These are phyloP conservation scores for Trachelus stipa DNA, from an alignment of 2,888 invertebrate genomes.

Conservation along the genomic window DNA sequence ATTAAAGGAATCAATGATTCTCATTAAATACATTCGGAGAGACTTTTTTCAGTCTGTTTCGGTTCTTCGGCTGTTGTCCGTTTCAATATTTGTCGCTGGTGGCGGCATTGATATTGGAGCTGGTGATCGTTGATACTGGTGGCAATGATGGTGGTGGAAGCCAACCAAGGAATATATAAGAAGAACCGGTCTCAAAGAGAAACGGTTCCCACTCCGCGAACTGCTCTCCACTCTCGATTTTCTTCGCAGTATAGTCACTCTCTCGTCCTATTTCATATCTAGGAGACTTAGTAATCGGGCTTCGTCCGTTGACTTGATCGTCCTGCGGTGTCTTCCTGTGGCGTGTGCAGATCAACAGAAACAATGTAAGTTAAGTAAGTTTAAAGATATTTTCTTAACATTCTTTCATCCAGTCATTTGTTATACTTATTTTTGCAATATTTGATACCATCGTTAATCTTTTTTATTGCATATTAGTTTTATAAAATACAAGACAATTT, in stretches of 20 bases:
- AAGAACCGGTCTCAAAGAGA: constrained; percentile 58
- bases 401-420: not conserved
- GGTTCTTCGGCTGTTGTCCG: not conserved
- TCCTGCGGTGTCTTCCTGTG: not conserved
- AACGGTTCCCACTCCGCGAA: constrained; percentile 50
- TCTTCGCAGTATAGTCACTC: constrained; percentile 36
- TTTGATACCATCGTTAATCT: too few species aligned
- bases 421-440: not conserved
- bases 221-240: constrained; percentile 41
- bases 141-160: not conserved
- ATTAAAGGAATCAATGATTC: not conserved
- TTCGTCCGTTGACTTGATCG: not conserved
- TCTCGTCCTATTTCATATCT: constrained; percentile 9
- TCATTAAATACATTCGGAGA: not conserved
- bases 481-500: too few species aligned
- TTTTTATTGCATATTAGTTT: too few species aligned
- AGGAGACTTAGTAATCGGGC: not conserved
- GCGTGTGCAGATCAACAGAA: not conserved
- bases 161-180: constrained; percentile 44
- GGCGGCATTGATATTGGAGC: not conserved
- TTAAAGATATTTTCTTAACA: not conserved
- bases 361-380: not conserved
- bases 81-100: not conserved
- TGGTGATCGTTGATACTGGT: not conserved
- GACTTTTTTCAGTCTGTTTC: not conserved